A percentile compares a stretch with the other conserved stretches of the same genome.
Evolutionary conservation across 2,888 invertebrate genomes (phyloP).

Genomic region (Amiota communis): DNA sequence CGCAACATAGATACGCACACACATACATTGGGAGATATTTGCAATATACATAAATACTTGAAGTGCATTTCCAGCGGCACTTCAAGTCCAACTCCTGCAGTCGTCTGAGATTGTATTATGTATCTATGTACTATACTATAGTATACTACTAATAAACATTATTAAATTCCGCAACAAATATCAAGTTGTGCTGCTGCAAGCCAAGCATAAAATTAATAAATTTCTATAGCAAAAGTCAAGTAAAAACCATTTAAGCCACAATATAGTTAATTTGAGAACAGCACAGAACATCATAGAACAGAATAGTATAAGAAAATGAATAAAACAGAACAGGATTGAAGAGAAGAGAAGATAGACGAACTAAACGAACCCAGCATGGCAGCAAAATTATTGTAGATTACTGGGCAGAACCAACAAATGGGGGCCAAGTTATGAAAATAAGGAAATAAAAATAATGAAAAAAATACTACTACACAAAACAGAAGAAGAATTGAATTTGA

Average conservation of each 20-base stretch:
- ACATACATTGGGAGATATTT: neutral
- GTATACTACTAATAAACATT: conserved; percentile 28
- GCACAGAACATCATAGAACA: no score
- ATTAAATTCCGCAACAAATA: conserved; percentile 22
- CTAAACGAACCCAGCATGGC: no score
- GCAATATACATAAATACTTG: conserved; percentile 3
- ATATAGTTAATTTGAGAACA: conserved; percentile 23
- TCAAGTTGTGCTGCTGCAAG: conserved; percentile 15
- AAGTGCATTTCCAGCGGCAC: conserved; percentile 10
- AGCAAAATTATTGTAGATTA: no score
- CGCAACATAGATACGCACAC: neutral
- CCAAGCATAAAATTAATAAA: conserved; percentile 27
- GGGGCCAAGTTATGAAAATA: neutral
- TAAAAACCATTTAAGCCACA: conserved; percentile 26
- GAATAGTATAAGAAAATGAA: no score
- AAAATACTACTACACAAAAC: no score
- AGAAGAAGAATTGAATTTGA: no score
- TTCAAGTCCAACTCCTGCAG: neutral
- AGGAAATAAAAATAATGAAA: no score
- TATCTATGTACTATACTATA: no score
- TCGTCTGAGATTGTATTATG: no score
- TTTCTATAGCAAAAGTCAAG: conserved; percentile 26
- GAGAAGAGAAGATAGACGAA: no score
- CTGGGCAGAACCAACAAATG: neutral
- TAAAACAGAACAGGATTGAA: no score